Conservation (phyloP, 2,797 vertebrate genomes). For the Moxostoma hubbsi region DNA sequence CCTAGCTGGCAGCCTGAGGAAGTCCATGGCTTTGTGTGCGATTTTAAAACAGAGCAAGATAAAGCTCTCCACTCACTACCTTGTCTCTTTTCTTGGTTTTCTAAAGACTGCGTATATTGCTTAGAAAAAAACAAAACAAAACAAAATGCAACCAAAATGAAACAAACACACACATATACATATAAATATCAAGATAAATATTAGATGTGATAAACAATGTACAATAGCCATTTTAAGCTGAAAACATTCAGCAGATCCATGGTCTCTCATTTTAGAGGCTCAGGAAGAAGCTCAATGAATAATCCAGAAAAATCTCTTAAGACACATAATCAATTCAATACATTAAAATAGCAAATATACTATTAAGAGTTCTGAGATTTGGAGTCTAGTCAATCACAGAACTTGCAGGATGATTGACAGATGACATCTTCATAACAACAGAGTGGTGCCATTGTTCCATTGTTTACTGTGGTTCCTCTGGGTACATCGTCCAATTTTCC, state of each 20-base stretch:
- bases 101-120: slow-evolving; percentile 64
- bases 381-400: slow-evolving; percentile 81
- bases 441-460: slow-evolving; percentile 67
- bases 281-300: slow-evolving; percentile 57
- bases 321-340: slow-evolving; percentile 63
- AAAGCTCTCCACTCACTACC: not conserved
- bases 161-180: slow-evolving; percentile 54
- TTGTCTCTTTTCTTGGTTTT: slow-evolving; percentile 52
- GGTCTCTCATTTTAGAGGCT: slow-evolving; percentile 70
- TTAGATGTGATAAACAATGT: slow-evolving; percentile 59
- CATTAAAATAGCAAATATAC: slow-evolving; percentile 77
- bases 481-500: slow-evolving; percentile 44
- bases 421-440: slow-evolving; percentile 73
- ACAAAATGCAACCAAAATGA: slow-evolving; percentile 30
- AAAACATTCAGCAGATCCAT: slow-evolving; percentile 59
- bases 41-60: too few species aligned
- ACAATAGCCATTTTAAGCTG: slow-evolving; percentile 58
- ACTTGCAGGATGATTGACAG: slow-evolving; percentile 75
- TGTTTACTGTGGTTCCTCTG: slow-evolving; percentile 71
- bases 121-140: slow-evolving; percentile 45
- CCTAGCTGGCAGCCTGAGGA: slow-evolving; percentile 59
- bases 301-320: slow-evolving; percentile 70
- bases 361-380: slow-evolving; percentile 76
- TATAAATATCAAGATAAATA: slow-evolving; percentile 65
- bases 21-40: slow-evolving; percentile 58